Evolutionary conservation across 2,797 vertebrate genomes (phyloP), one percentile per base, ranked within the genome.

Genomic region (Gastrophryne carolinensis): DNA sequence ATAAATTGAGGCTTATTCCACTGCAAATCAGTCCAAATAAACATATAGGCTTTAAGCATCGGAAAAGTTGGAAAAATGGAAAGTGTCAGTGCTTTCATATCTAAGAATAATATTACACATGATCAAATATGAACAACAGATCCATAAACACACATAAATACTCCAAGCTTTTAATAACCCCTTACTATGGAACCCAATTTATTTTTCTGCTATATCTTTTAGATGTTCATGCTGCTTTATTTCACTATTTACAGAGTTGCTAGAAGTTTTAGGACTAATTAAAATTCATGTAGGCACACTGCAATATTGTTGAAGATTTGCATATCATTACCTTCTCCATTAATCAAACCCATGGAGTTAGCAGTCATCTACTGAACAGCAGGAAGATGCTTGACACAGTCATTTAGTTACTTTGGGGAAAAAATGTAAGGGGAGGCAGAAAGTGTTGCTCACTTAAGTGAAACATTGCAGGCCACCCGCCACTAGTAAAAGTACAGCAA

Each of bases 91-190:
- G 13, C 35, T 53, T 37, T 9, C 1, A 53, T n/a, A 26, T 37
- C 10, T 53, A 3, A 21, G 6, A 23, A 9, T 34, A 24, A 15
- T n/a, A 47, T 47, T 9, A 19, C 17, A 47, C 10, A 47, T 19
- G 10, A 47, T 10, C 7, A 56, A 26, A 39, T 26, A 54, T 54
- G 32, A 68, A 54, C 35, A 54, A 49, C n/a, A 54, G n/a, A 24
- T n/a, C 32, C 12, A 19, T 53, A 39, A 24, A 24, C 23, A 24
- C 34, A 54, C 32, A 56, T 30, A 64, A 89, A 82, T 65, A 82
- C 88, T 87, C 89, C 81, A 76, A 49, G 83, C 84, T 85, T 82
- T 86, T 81, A 81, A 80, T 84, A 80, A 84, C 81, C 86, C 82
- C 85, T 66, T 34, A 15, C 21, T 19, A 49, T 47, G 21, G 34